Conservation (phyloP, 2,797 vertebrate genomes). For the Syngnathus rostellatus region DNA sequence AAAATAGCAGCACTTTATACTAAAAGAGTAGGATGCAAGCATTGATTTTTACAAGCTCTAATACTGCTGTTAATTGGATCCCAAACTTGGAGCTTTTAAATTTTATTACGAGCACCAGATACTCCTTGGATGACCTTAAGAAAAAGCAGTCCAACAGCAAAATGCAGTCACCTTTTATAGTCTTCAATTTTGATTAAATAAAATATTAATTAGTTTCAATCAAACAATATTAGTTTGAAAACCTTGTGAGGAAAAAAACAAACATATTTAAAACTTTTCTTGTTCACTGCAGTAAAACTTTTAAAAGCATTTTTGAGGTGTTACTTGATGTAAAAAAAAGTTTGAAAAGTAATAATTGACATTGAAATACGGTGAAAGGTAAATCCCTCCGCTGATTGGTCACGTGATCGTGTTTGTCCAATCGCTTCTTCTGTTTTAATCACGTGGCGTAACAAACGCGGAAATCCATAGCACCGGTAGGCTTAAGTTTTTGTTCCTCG, state of each 20-base stretch:
- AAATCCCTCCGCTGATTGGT: conserved; percentile 35
- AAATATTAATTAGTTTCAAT: too few relatives aligned
- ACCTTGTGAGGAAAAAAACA: not conserved
- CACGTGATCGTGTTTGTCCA: conserved; percentile 6
- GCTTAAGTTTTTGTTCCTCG: not conserved
- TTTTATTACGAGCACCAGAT: not conserved
- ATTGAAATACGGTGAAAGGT: conserved; percentile 10
- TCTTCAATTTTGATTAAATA: too few relatives aligned
- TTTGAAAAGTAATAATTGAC: not conserved
- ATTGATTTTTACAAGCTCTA: not conserved
- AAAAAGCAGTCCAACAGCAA: not conserved
- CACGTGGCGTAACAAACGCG: not conserved
- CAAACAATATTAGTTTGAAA: too few relatives aligned
- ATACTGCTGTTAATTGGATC: not conserved
- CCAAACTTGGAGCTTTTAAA: not conserved
- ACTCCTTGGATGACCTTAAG: not conserved
- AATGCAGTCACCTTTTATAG: too few relatives aligned
- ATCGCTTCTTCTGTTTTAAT: not conserved
- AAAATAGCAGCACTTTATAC: not conserved
- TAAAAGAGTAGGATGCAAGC: not conserved
- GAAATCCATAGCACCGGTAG: not conserved
- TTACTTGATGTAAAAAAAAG: too few relatives aligned
- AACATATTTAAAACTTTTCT: not conserved
- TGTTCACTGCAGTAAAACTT: not conserved
- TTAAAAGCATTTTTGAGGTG: too few relatives aligned